Base-by-base conservation (phyloP, 53 echinoderm and acorn worm species). In the Apostichopus leukothele region DNA sequence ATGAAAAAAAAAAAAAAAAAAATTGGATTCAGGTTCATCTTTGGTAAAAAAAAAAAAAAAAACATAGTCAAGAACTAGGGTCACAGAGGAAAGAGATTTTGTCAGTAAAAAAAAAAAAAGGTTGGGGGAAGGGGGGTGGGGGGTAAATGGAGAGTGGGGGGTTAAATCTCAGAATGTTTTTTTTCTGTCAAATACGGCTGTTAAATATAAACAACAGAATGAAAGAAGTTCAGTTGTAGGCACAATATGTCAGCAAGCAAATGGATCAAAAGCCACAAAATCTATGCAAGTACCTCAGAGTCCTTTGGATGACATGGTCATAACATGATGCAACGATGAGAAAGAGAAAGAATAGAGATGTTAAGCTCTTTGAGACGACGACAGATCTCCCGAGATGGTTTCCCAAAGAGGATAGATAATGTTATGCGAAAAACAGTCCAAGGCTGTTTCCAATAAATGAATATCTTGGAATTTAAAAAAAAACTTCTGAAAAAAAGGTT, bases 231-330 rank as follows among this genome's bases (percentile, higher is more conserved):
- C n/a, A 79, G 79, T 79, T 79, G 79, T 79, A 79, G 79, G 79
- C 79, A 79, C 79, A 79, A 52, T 52, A 79, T 50, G 79, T 79
- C 79, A 79, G 79, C 79, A 79, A 79, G 79, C 79, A 79, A 79
- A 52, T 51, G 52, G 53, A 52, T 75, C 52, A 79, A 79, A 79
- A 79, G 79, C 79, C 79, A 79, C 79, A 79, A 77, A 63, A 77
- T 77, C 78, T 77, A 79, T 79, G 79, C 51, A 51, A 79, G 79
- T 79, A 79, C 79, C 79, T 79, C 79, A 27, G 52, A 79, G 51
- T 79, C 79, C 79, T 79, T 79, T 51, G 79, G 53, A 52, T 79
- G 79, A 50, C 50, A 79, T 39, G 39, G 39, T 39, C 39, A 39
- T 11, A 79, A 79, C 79, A 79, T 79, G 79, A 79, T 79, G 79